These are phyloP conservation scores for Tenebrosternarchus preto DNA, from an alignment of 2,113 vertebrate genomes.

Conservation along the genomic window DNA sequence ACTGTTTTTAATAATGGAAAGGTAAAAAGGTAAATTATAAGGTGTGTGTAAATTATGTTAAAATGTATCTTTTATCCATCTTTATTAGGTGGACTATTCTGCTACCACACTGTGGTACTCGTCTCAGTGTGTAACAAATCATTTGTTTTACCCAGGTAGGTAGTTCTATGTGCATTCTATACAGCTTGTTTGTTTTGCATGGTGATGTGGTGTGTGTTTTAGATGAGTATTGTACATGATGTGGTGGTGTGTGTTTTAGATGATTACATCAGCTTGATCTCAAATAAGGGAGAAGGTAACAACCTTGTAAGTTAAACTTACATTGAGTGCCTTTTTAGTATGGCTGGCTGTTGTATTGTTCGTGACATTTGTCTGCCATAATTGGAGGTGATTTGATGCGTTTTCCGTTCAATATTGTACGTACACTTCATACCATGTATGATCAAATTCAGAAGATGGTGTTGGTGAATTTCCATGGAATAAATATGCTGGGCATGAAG, in stretches of 20 bases:
- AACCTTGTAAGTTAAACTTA: conserved; percentile 24
- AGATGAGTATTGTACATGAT: neutral
- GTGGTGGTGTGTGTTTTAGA: conserved; percentile 1
- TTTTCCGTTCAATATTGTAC: neutral
- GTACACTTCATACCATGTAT: too few species aligned
- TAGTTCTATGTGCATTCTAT: neutral
- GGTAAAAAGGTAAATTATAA: neutral
- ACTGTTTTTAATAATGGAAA: neutral
- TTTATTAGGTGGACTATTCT: conserved; percentile 34
- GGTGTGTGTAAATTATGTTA: neutral
- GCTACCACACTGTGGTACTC: conserved; percentile 37
- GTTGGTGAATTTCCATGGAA: too few species aligned
- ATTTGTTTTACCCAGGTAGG: conserved; percentile 20
- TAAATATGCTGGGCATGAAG: too few species aligned
- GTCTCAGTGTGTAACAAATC: conserved; percentile 31
- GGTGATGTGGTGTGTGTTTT: too few species aligned
- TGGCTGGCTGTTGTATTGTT: neutral
- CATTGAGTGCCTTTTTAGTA: too few species aligned
- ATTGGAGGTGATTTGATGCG: neutral
- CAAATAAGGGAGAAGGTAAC: conserved; percentile 3
- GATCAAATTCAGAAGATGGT: too few species aligned
- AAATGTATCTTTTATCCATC: neutral
- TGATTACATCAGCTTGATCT: conserved; percentile 33
- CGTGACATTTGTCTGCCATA: neutral
- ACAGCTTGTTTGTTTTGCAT: neutral